These are phyloP conservation scores for Peromyscus californicus DNA, from an alignment of 2,113 vertebrate species.

Conservation along the genomic window DNA sequence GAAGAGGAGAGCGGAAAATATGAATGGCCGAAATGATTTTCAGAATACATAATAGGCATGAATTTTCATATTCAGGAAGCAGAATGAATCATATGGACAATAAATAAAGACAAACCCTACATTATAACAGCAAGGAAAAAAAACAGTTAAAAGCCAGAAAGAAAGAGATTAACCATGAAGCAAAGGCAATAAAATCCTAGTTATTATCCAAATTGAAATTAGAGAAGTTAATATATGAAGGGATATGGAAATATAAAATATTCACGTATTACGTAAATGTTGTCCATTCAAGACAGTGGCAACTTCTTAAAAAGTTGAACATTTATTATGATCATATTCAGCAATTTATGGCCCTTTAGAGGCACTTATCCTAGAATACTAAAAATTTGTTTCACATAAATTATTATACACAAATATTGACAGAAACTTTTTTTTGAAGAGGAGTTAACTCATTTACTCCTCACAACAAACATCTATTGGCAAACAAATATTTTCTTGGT, in stretches of 20 bases:
- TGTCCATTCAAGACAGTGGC: not conserved
- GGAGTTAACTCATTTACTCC: not conserved
- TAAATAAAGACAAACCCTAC: not conserved
- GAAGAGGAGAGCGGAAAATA: not conserved
- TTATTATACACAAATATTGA: not conserved
- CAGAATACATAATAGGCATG: not conserved
- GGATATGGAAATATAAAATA: not conserved
- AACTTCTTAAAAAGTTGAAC: not conserved
- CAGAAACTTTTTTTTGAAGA: not conserved
- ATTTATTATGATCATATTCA: not conserved
- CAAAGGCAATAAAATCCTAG: not conserved
- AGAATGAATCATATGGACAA: not conserved
- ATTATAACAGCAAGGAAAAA: not conserved
- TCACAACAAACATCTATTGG: not conserved
- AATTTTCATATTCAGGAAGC: not conserved
- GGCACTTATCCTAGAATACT: not conserved
- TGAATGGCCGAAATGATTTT: not conserved
- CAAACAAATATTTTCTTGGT: not conserved
- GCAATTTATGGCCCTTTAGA: not conserved
- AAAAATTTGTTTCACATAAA: not conserved
- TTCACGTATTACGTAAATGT: not conserved
- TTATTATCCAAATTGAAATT: not conserved
- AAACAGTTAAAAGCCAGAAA: not conserved
- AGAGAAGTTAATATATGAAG: not conserved
- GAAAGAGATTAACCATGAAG: slow-evolving; percentile 14